Evolutionary conservation across 2,888 invertebrate species (phyloP), one percentile per base, ranked within the genome.

Genomic region (Automeris io): DNA sequence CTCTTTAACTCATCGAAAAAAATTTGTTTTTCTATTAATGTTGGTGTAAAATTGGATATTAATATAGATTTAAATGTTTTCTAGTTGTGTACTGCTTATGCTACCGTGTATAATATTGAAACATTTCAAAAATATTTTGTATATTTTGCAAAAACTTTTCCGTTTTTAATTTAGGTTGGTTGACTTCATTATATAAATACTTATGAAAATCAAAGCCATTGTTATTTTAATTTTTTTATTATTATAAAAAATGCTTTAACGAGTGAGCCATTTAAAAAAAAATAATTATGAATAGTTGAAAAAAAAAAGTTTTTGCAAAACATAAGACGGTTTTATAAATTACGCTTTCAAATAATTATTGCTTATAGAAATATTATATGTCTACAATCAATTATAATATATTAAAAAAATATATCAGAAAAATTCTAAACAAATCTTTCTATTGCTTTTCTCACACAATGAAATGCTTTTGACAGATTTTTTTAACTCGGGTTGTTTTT

Each of bases 401-500:
- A 58, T 54, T 58, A 37, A 50, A 59, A 51, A 54, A 51, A 46
- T 8, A 41, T 22, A 25, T 16, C 26, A 16, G 35, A 33, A 60
- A 59, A 57, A 52, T 49, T 47, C 51, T 29, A 57, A 56, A 46
- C 45, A 45, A 43, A 61, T 68, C 70, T 74, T 63, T 70, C 49
- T 59, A 40, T 55, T 51, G 69, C 71, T 68, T 66, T 58, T 65
- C 63, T 54, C 57, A 60, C 48, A 39, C 37, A 51, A 65, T 75
- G 82, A 80, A 82, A 81, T 85, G 82, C 81, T 83, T 67, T 82
- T 81, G 82, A 71, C 45, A 39, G 48, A 42, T 50, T 49, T 51
- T 45, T 36, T 44, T 41, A 19, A 33, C 18, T 16, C 5, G 13
- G 9, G 47, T 51, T 54, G 45, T 48, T 43, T 49, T 49, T 51